Base-by-base conservation (phyloP, 2,888 invertebrate species). In the Xylota segnis region DNA sequence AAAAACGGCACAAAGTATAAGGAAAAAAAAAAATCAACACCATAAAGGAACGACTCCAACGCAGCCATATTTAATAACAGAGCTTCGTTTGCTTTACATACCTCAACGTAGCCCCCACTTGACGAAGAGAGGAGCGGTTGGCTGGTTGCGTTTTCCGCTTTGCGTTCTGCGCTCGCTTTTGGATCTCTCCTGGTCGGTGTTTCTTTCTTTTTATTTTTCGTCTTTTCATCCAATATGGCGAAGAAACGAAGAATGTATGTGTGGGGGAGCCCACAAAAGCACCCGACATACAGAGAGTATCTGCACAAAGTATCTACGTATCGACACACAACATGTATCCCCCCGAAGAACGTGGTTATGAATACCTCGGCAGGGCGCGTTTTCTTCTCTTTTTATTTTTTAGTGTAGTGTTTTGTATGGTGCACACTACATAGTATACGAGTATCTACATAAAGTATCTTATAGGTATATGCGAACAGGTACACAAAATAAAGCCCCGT, bases 21-120 rank as follows among this genome's bases (percentile, higher is more conserved):
- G 34, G 59, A 56, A 56, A 61, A 59, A 61, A 34, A 54, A 76
- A 82, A 50, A 23, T 18, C 58, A 84, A 78, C 23, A 23, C 23
- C 23, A 23, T 82, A 52, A 72, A 72, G 71, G 72, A 87, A 87
- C 84, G 72, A 81, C 81, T 81, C 71, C 72, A 61, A 74, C 81
- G 87, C 83, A 87, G 88, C 88, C 88, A 88, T 88, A 87, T 88
- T 87, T 88, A 87, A 87, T 88, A 68, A 88, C 76, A 88, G 87
- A 75, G 87, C 84, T 83, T 84, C 82, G 63, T 70, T 83, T 81
- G 83, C 74, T 86, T 86, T 81, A 86, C 86, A 86, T 86, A 82
- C 82, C 76, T 86, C 29, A 56, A 45, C 71, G 72, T 82, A 82
- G 82, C 71, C 70, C 68, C 71, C 81, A 77, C 82, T 86, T 76